Percentiles rank a stretch among this genome's conserved stretches.
phyloP scores from a whole-genome alignment of 2,888 invertebrate species.

The Bembecia ichneumoniformis region DNA sequence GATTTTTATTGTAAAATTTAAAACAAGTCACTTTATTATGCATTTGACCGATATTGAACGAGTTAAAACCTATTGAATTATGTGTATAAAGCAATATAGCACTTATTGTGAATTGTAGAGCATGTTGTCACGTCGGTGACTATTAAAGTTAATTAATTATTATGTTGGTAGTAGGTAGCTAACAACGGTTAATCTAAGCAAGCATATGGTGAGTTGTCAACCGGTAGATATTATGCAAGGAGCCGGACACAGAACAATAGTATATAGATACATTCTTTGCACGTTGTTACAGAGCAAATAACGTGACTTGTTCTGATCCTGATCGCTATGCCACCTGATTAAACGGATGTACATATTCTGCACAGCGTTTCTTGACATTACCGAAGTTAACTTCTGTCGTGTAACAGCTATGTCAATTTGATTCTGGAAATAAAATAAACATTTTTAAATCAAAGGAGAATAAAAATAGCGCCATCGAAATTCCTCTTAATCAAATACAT shows the following conservation, averaged over 20 bases:
- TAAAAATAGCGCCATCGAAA: no score
- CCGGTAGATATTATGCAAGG: slow-evolving; percentile 55
- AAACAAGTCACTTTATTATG: no score
- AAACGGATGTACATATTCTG: slow-evolving; percentile 34
- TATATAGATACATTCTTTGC: slow-evolving; percentile 29
- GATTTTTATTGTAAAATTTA: no score
- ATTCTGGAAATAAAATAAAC: no score
- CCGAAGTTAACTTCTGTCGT: no score
- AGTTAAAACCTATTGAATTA: no score
- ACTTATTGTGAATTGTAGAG: neutral
- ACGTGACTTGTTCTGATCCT: slow-evolving; percentile 49
- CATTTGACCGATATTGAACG: no score
- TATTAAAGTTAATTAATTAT: neutral
- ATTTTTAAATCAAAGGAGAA: no score
- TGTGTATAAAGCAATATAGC: no score
- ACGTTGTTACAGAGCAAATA: slow-evolving; percentile 13
- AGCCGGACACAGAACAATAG: slow-evolving; percentile 62
- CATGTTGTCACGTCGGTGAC: neutral
- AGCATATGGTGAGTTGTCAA: slow-evolving; percentile 11
- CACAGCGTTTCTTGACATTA: no score
- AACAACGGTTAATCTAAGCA: slow-evolving; percentile 6
- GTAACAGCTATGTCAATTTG: no score
- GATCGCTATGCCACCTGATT: slow-evolving; percentile 19
- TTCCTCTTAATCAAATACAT: no score
- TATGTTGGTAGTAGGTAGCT: slow-evolving; percentile 7